Evolutionary conservation across 2,113 vertebrate genomes (phyloP).

Genomic region (Ovibos moschatus): DNA sequence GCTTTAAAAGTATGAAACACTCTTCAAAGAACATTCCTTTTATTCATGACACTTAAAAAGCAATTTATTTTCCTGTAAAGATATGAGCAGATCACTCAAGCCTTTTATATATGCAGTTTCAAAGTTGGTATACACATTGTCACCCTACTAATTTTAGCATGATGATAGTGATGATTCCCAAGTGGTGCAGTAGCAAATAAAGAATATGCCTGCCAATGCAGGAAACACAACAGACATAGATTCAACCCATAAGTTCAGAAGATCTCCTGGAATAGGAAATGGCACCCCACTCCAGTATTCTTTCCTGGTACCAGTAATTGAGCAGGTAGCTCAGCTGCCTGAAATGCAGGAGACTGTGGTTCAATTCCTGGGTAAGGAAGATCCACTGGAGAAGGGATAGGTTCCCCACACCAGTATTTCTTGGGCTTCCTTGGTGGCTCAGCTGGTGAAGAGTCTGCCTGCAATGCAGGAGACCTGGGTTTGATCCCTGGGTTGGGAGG

Average conservation of each 20-base stretch:
- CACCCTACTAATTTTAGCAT: not conserved
- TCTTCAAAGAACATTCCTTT: conserved; percentile 39
- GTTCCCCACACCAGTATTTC: not conserved
- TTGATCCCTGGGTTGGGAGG: not conserved
- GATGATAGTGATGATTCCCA: not conserved
- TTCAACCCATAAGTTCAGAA: not conserved
- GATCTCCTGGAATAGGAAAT: not conserved
- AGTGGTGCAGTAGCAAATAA: not conserved
- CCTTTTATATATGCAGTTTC: not conserved
- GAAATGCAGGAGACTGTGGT: rapidly evolving
- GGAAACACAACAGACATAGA: not conserved
- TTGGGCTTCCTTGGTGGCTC: not conserved
- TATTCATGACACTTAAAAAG: conserved; percentile 44
- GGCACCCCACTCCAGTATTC: not conserved
- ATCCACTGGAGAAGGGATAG: not conserved
- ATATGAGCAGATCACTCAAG: not conserved
- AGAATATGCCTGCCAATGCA: not conserved
- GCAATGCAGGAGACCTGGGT: not conserved
- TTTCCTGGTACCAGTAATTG: not conserved
- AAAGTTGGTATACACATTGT: not conserved
- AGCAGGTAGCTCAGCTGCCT: not conserved
- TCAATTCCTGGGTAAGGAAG: not conserved
- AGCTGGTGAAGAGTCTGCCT: not conserved
- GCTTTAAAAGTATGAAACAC: conserved; percentile 40
- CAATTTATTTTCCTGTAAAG: conserved; percentile 21